These are phyloP conservation scores for Microctenopoma steveboyesi DNA, from an alignment of 2,797 vertebrate species.

Conservation along the genomic window DNA sequence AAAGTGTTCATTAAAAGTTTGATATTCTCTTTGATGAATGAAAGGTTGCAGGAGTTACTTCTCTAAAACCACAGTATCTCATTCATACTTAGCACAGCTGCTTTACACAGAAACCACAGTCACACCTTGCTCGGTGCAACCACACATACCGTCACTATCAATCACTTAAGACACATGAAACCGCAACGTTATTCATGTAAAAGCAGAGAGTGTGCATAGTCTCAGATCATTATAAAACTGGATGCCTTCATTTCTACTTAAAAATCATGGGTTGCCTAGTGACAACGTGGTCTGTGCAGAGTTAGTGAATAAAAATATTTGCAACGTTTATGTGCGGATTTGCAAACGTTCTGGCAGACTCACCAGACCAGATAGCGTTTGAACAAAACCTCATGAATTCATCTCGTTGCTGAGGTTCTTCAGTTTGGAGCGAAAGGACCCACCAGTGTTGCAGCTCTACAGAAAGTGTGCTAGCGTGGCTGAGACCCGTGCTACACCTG, in stretches of 20 bases:
- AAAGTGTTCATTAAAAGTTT: neutral
- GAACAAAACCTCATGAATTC: too few species aligned
- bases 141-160: conserved; percentile 7
- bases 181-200: neutral
- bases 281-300: neutral
- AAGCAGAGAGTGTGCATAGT: neutral
- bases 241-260: neutral
- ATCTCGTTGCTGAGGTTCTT: too few species aligned
- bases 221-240: too few species aligned
- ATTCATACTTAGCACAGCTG: neutral
- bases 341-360: neutral
- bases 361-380: too few species aligned
- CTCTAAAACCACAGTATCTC: neutral
- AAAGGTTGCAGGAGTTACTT: neutral
- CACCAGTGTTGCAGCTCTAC: too few species aligned
- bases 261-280: neutral
- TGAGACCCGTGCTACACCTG: too few species aligned
- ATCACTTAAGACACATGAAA: conserved; percentile 20
- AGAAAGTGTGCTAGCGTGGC: too few species aligned
- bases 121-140: conserved; percentile 13
- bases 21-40: neutral
- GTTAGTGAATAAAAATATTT: neutral
- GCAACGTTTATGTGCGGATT: neutral
- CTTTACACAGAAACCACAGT: conserved; percentile 14
- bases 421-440: too few species aligned